Base-by-base conservation (phyloP, 1,140 invertebrate genomes). In the Camponotus pennsylvanicus region DNA sequence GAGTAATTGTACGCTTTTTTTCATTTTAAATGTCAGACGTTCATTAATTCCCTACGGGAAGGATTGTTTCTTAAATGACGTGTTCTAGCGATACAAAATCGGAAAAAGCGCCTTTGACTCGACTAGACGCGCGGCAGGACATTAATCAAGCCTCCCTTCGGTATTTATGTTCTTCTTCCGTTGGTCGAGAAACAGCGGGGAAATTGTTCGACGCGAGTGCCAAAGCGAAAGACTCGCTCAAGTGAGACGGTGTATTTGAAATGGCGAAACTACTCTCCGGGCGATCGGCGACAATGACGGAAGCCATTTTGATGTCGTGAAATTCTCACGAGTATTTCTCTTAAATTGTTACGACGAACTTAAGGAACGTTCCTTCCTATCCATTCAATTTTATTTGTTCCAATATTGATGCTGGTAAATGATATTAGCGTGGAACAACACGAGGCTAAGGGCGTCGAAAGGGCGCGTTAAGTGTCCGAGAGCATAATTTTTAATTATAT, bases 121-220 rank as follows among this genome's bases (percentile, higher is more conserved):
- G 63, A 18, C 34, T 37, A 64, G 49, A 80, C 37, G 79, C 40
- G 40, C 40, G 55, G 13, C 52, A 67, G 52, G 40, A 61, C 69
- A 83, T 75, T 83, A 75, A 83, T 83, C 79, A 83, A 75, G 40
- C 15, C 13, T 52, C 34, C 57, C 21, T 45, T 55, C 61, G 73
- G 11, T 78, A 66, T 67, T 85, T 59, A 57, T 67, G 52, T 78
- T 32, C 45, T 66, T 64, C 59, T 40, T 18, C 27, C 8, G 49
- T 52, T 37, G 13, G 49, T 5, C 18, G 45, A 3, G 18, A 66
- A 85, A 57, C 57, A 76, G 57, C 2, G 6, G n/a, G 34, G 34
- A 55, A 78, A 45, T 83, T 37, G 40, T 55, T 34, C 40, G 69
- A 82, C 67, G 13, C 45, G 82, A 32, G n/a, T 76, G 59, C 59